phyloP scores from a whole-genome alignment of 2,888 invertebrate genomes.

The Polyommatus icarus region DNA sequence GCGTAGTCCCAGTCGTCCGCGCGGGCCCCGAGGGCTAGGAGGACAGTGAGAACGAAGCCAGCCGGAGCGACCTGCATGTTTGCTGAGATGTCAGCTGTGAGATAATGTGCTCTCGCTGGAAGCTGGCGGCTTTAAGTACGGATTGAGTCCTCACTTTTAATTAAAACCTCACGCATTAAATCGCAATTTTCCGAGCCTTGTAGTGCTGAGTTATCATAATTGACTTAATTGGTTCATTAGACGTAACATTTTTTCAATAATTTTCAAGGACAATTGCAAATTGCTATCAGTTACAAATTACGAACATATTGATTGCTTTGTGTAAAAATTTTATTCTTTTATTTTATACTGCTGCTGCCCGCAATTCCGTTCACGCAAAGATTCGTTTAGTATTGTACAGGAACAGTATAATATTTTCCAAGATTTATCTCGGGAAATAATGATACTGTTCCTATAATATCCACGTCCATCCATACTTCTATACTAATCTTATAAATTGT shows the following conservation, averaged over 20 bases:
- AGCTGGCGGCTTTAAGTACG: background rate
- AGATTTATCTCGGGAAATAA: too few species aligned
- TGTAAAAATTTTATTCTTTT: background rate
- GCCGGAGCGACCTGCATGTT: background rate
- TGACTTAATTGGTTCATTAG: background rate
- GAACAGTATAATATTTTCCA: background rate
- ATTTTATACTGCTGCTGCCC: background rate
- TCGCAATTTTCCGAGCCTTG: background rate
- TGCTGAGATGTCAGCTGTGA: background rate
- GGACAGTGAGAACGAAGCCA: background rate
- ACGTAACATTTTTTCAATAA: background rate
- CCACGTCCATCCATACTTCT: too few species aligned
- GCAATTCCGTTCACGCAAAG: background rate
- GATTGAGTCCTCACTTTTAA: background rate
- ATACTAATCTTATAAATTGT: too few species aligned
- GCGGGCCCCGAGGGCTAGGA: background rate
- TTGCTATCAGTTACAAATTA: background rate
- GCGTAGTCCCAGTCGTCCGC: background rate
- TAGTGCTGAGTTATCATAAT: background rate
- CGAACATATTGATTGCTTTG: background rate
- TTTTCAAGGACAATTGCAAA: background rate
- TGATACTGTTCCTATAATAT: too few species aligned
- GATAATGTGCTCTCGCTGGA: background rate
- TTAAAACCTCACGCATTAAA: background rate
- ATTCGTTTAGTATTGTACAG: background rate